Evolutionary conservation across 2,797 vertebrate species (phyloP).

Genomic region (Onychomys arenicola): DNA sequence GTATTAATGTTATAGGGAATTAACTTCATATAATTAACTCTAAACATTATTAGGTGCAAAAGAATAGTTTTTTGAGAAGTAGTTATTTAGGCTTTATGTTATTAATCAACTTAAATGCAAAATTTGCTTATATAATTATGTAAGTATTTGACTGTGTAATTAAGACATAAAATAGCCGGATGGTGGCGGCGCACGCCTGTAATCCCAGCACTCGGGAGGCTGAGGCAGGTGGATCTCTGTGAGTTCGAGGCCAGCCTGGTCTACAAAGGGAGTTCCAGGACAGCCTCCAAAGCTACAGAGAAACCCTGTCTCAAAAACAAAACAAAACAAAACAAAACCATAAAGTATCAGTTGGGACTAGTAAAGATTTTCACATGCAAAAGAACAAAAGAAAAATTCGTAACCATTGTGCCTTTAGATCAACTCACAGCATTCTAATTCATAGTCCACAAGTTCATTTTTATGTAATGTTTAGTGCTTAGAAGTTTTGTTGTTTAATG

Average conservation of each 20-base stretch:
- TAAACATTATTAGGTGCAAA: not conserved
- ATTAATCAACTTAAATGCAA: slow-evolving; percentile 12
- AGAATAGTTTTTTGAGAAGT: slow-evolving; percentile 22
- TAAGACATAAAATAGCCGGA: too few species aligned
- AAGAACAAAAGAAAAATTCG: slow-evolving; percentile 25
- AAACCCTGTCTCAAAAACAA: too few species aligned
- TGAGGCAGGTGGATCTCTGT: too few species aligned
- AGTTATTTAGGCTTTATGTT: slow-evolving; percentile 44
- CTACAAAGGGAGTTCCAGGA: too few species aligned
- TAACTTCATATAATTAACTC: slow-evolving; percentile 18
- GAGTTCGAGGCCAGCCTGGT: too few species aligned
- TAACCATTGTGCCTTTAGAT: slow-evolving; percentile 23
- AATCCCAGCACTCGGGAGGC: too few species aligned
- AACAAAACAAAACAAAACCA: too few species aligned
- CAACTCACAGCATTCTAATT: not conserved
- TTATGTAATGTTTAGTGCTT: slow-evolving; percentile 7
- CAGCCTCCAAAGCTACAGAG: too few species aligned
- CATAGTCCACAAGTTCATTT: not conserved
- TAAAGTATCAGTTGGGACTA: not conserved
- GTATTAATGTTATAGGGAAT: slow-evolving; percentile 1
- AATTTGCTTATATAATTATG: not conserved
- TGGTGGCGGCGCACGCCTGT: too few species aligned
- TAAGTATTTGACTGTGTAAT: slow-evolving; percentile 10
- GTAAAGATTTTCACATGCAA: slow-evolving; percentile 35
- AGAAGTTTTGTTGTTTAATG: slow-evolving; percentile 15